These are phyloP conservation scores for Pseudotriccus pelzelni DNA, from an alignment of 2,797 vertebrate genomes.

Conservation along the genomic window DNA sequence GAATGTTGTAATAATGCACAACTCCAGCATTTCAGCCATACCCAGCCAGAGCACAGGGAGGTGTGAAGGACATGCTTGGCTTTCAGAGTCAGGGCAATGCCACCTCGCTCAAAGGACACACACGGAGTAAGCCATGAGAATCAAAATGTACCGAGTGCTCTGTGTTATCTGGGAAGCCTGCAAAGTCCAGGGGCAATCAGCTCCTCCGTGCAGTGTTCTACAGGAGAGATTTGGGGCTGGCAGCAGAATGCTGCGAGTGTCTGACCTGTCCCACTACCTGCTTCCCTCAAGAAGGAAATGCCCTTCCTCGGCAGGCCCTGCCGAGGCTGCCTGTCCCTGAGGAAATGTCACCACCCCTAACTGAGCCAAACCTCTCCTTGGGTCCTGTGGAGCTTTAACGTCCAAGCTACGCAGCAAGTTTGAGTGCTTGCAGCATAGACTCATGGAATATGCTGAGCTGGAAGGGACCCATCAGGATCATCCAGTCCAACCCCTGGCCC, in stretches of 20 bases:
- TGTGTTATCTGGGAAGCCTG: fast-evolving
- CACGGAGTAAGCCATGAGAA: fast-evolving
- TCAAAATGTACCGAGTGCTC: fast-evolving
- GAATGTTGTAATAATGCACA: not conserved
- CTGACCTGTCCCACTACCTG: fast-evolving
- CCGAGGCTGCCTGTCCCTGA: not conserved
- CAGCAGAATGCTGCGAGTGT: fast-evolving
- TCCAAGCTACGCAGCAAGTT: fast-evolving
- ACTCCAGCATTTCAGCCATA: fast-evolving
- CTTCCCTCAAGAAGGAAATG: not conserved
- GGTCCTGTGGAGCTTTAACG: fast-evolving
- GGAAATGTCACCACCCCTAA: fast-evolving
- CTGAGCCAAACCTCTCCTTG: fast-evolving
- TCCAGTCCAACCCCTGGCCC: no score
- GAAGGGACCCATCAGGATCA: not conserved
- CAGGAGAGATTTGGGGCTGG: fast-evolving
- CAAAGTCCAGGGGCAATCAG: fast-evolving
- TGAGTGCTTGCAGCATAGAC: fast-evolving
- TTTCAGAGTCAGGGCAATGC: not conserved
- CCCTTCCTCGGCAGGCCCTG: no score
- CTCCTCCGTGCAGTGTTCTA: fast-evolving
- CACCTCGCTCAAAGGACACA: fast-evolving
- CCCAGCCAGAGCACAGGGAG: fast-evolving
- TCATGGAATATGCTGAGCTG: not conserved
- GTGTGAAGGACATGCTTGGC: fast-evolving